phyloP scores from a whole-genome alignment of 2,113 vertebrate species.

The Sardina pilchardus region DNA sequence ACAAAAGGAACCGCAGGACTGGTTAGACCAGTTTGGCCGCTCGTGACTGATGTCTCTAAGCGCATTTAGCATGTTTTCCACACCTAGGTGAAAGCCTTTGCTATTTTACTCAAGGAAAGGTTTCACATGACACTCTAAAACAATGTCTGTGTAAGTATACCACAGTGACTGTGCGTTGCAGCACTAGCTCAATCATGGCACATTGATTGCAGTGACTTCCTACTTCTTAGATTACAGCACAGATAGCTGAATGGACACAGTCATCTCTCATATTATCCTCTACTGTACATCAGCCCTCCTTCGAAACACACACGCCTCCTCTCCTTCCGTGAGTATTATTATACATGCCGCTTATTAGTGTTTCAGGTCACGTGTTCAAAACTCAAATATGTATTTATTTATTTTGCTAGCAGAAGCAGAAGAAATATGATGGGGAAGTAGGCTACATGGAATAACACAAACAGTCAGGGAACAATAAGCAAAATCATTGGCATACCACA shows the following conservation, averaged over 20 bases:
- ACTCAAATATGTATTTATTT: too few relatives aligned
- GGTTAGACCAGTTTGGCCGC: too few relatives aligned
- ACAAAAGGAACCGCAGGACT: neutral
- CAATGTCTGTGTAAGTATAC: neutral
- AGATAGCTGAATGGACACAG: neutral
- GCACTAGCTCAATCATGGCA: neutral
- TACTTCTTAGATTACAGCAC: neutral
- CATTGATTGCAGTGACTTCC: neutral
- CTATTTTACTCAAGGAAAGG: neutral
- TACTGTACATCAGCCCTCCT: too few relatives aligned
- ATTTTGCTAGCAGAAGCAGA: too few relatives aligned
- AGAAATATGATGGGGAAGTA: too few relatives aligned
- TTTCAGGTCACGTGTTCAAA: too few relatives aligned
- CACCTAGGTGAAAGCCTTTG: neutral
- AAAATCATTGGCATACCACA: too few relatives aligned
- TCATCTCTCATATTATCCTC: neutral
- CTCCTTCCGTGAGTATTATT: neutral
- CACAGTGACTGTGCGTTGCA: neutral
- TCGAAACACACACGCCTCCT: neutral
- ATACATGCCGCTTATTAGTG: too few relatives aligned
- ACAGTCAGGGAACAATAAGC: too few relatives aligned
- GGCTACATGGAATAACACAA: too few relatives aligned
- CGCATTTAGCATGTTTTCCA: neutral
- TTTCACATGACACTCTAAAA: neutral
- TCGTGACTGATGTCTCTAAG: too few relatives aligned